These are phyloP conservation scores for Gnathonemus echidnorhynchus DNA, from an alignment of 2,113 vertebrate genomes.

Conservation along the genomic window DNA sequence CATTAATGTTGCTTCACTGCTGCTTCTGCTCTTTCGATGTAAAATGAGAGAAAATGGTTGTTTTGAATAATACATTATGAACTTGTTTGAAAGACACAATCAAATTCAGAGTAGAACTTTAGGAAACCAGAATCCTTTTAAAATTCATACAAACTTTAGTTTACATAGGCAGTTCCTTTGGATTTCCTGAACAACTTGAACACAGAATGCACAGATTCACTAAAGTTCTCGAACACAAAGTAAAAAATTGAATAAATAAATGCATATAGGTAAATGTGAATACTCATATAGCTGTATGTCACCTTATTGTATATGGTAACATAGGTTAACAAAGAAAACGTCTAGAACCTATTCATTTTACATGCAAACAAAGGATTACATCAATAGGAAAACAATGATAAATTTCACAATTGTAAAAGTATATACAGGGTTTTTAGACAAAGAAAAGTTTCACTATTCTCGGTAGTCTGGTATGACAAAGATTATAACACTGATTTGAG, in stretches of 20 bases:
- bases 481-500: background rate
- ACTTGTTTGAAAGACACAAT: background rate
- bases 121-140: background rate
- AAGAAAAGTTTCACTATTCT: background rate
- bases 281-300: background rate
- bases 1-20: background rate
- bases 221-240: background rate
- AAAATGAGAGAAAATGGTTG: background rate
- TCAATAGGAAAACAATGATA: background rate
- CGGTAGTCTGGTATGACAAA: background rate
- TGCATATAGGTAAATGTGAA: background rate
- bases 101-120: background rate
- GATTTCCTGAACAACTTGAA: background rate
- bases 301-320: background rate
- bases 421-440: background rate
- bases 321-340: background rate
- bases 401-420: background rate
- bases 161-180: background rate
- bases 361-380: background rate
- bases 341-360: background rate
- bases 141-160: background rate
- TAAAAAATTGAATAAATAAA: background rate
- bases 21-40: background rate
- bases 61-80: background rate
- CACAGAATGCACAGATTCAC: background rate